phyloP scores from a whole-genome alignment of 2,113 vertebrate species.

The Limnothrissa miodon region DNA sequence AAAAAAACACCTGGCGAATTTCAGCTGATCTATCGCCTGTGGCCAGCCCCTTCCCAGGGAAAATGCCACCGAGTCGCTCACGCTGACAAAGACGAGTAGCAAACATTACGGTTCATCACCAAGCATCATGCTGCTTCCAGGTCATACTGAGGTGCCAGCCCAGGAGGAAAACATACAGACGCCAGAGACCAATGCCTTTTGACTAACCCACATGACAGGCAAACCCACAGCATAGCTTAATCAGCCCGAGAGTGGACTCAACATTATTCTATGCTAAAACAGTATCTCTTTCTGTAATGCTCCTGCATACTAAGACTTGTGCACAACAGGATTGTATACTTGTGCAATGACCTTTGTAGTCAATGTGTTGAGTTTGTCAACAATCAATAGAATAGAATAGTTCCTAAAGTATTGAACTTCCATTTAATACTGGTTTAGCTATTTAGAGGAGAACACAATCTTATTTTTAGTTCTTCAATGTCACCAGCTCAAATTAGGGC shows the following conservation, averaged over 20 bases:
- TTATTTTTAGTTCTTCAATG: neutral
- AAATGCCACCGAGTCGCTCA: neutral
- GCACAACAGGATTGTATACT: neutral
- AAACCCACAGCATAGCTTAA: neutral
- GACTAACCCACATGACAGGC: too few species aligned
- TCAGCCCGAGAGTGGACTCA: neutral
- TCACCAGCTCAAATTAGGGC: neutral
- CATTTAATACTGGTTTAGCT: neutral
- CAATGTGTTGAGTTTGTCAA: neutral
- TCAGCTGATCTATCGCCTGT: neutral
- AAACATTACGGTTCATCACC: neutral
- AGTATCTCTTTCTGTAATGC: neutral
- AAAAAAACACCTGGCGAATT: neutral
- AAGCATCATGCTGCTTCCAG: neutral
- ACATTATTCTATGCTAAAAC: neutral
- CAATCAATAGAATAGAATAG: neutral
- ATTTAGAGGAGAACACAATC: neutral
- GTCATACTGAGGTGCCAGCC: neutral
- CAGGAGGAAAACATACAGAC: neutral
- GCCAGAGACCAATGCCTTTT: neutral
- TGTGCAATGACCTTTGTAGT: constrained; percentile 20
- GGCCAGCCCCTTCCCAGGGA: neutral
- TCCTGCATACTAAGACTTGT: neutral
- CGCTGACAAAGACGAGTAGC: constrained; percentile 3
- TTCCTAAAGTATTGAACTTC: neutral